Conservation (phyloP, 2,113 vertebrate species). For the crab-eating macaque (Macaca fascicularis) region DNA sequence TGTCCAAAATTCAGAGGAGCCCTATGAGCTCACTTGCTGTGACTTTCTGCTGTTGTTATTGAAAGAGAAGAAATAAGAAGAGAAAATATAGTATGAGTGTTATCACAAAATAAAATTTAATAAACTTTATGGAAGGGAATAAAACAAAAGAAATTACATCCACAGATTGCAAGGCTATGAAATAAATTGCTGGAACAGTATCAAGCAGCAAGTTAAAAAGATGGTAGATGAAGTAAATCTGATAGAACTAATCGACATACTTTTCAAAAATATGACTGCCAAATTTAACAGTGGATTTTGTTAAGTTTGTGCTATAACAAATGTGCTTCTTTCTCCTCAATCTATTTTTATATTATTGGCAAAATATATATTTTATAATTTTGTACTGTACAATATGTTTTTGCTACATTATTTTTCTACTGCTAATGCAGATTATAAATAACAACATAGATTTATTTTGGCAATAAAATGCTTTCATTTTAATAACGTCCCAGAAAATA, state of each 20-base stretch:
- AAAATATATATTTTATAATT: slow-evolving; percentile 77
- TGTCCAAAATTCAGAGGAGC: slow-evolving; percentile 48
- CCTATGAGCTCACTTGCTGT: slow-evolving; percentile 20
- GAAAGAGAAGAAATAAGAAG: slow-evolving; percentile 74
- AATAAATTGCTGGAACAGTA: slow-evolving; percentile 74
- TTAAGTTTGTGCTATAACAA: slow-evolving; percentile 87
- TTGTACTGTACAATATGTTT: slow-evolving; percentile 77
- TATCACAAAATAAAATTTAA: slow-evolving; percentile 71
- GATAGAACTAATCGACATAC: slow-evolving; percentile 70
- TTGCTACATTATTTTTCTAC: slow-evolving; percentile 75
- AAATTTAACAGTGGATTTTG: slow-evolving; percentile 77
- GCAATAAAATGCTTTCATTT: slow-evolving; percentile 57
- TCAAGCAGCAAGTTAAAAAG: slow-evolving; percentile 79
- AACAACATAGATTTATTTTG: slow-evolving; percentile 71
- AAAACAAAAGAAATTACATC: slow-evolving; percentile 72
- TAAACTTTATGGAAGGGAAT: slow-evolving; percentile 62
- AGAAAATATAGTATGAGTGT: slow-evolving; percentile 60
- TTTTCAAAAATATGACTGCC: slow-evolving; percentile 77
- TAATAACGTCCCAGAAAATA: slow-evolving; percentile 77
- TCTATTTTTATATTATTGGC: slow-evolving; percentile 75
- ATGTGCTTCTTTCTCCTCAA: slow-evolving; percentile 87
- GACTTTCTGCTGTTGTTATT: slow-evolving; percentile 53
- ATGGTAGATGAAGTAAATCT: slow-evolving; percentile 74
- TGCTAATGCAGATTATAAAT: slow-evolving; percentile 66
- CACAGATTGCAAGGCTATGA: slow-evolving; percentile 75